phyloP scores from a whole-genome alignment of 2,113 vertebrate genomes.

The Gila orcuttii region DNA sequence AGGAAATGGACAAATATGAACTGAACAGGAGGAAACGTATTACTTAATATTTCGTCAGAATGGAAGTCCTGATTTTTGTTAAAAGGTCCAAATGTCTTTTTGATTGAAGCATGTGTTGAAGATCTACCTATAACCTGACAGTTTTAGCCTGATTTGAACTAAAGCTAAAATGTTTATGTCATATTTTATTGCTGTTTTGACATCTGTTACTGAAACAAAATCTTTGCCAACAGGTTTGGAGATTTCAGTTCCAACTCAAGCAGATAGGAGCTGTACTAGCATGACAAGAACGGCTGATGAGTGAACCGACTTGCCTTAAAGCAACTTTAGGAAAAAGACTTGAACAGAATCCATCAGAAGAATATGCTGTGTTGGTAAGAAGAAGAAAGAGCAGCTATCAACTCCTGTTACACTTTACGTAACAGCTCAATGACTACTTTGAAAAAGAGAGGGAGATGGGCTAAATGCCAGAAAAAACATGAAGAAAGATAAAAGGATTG shows the following conservation, averaged over 20 bases:
- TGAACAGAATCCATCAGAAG: conserved; percentile 5
- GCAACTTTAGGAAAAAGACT: background rate
- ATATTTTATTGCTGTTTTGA: background rate
- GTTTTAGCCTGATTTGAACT: background rate
- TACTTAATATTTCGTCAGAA: background rate
- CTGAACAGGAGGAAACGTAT: background rate
- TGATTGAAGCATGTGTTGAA: background rate
- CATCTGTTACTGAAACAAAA: background rate
- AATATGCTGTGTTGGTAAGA: conserved; percentile 1
- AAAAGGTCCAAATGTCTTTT: background rate
- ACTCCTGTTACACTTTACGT: background rate
- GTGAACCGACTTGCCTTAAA: conserved; percentile 2
- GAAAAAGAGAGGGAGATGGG: background rate
- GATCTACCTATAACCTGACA: too few relatives aligned
- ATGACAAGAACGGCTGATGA: background rate
- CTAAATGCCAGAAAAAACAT: conserved; percentile 7
- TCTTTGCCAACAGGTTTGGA: background rate
- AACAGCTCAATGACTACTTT: conserved; percentile 10
- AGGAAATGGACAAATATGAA: background rate
- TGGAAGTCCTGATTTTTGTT: background rate
- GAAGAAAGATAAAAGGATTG: background rate
- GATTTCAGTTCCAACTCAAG: background rate
- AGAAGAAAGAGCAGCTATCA: background rate
- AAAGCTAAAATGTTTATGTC: background rate
- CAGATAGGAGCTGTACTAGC: background rate